Conservation (phyloP, 1,140 invertebrate genomes). For the Pseudomyrmex sp. region DNA sequence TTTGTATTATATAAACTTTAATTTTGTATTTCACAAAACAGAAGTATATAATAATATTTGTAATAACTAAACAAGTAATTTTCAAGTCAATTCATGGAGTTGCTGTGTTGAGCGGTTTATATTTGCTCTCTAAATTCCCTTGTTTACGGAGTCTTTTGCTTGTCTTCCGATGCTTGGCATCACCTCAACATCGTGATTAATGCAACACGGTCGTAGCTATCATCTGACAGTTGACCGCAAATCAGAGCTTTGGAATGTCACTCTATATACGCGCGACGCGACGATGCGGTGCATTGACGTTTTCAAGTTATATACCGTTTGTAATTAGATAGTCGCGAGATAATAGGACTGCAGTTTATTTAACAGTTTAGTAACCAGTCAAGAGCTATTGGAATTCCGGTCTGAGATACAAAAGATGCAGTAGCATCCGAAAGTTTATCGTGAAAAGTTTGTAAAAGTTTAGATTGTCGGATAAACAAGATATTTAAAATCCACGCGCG, state of each 20-base stretch:
- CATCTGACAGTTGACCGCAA: slow-evolving; percentile 50
- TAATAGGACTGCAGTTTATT: slow-evolving; percentile 22
- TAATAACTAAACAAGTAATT: slow-evolving; percentile 8
- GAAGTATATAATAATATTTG: too few relatives aligned
- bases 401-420: background rate
- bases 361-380: slow-evolving; percentile 9
- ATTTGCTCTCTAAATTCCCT: slow-evolving; percentile 51
- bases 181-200: slow-evolving; percentile 54
- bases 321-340: slow-evolving; percentile 26
- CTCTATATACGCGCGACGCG: background rate
- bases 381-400: background rate
- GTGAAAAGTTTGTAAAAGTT: background rate
- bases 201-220: slow-evolving; percentile 42
- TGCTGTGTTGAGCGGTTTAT: slow-evolving; percentile 28
- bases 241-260: slow-evolving; percentile 52
- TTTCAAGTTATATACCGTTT: slow-evolving; percentile 30
- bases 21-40: background rate
- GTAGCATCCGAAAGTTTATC: too few relatives aligned
- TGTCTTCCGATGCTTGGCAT: slow-evolving; percentile 51
- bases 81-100: slow-evolving; percentile 7
- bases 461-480: background rate
- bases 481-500: background rate
- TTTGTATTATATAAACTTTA: background rate
- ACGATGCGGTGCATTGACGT: slow-evolving; percentile 32
- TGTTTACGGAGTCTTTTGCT: slow-evolving; percentile 43